phyloP scores from a whole-genome alignment of 2,113 vertebrate species.

The Propithecus coquereli region DNA sequence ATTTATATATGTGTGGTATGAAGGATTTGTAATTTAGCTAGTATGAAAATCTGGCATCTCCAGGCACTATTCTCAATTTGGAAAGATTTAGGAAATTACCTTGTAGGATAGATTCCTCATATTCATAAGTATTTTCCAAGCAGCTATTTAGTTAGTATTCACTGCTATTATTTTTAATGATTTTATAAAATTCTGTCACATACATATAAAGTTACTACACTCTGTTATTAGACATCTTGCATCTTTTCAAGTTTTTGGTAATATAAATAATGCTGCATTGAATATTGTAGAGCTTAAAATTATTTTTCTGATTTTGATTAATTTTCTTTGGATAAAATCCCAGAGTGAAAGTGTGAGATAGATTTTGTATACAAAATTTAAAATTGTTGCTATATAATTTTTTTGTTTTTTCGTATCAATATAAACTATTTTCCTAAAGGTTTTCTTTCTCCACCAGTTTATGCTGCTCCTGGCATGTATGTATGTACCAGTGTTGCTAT shows the following conservation, averaged over 20 bases:
- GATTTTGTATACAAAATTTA: neutral
- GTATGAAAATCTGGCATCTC: neutral
- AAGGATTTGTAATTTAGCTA: conserved; percentile 37
- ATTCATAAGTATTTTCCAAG: neutral
- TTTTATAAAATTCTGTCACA: neutral
- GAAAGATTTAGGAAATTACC: neutral
- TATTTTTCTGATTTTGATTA: neutral
- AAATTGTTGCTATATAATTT: neutral
- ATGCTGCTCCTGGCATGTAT: neutral
- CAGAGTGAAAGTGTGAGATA: neutral
- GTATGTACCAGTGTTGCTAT: neutral
- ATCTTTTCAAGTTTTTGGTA: neutral
- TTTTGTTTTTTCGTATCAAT: neutral
- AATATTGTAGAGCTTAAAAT: neutral
- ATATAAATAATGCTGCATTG: neutral
- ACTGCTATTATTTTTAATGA: neutral
- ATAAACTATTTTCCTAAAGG: neutral
- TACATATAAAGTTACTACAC: neutral
- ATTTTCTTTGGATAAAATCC: conserved; percentile 9
- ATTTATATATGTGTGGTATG: neutral
- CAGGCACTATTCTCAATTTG: neutral
- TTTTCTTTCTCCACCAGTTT: neutral
- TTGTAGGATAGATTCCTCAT: neutral
- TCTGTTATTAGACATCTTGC: neutral
- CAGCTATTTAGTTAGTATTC: neutral